Evolutionary conservation across 2,888 invertebrate genomes (phyloP).

Genomic region (Acanthosepion esculentum): DNA sequence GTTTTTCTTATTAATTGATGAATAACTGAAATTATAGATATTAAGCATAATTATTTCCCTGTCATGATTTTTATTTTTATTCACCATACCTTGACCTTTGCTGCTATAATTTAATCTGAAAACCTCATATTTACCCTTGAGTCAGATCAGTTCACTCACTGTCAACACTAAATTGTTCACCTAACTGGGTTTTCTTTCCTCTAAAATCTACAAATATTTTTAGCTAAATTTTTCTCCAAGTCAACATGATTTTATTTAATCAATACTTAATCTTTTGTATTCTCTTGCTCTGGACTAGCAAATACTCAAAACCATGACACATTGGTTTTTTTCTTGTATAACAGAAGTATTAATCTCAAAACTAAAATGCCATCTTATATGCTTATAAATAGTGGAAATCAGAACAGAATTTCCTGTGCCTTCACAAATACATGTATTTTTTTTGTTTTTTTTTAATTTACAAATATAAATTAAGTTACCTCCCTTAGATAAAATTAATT

Average conservation of each 20-base stretch:
- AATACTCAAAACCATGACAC: neutral
- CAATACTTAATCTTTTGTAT: neutral
- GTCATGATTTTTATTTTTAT: too few relatives aligned
- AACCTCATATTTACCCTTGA: neutral
- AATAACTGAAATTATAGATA: too few relatives aligned
- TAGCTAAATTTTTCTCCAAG: neutral
- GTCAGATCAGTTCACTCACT: neutral
- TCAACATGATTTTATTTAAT: neutral
- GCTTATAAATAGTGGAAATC: too few relatives aligned
- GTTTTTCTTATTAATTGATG: too few relatives aligned
- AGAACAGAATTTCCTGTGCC: too few relatives aligned
- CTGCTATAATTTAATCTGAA: neutral
- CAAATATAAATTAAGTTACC: too few relatives aligned
- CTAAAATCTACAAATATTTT: neutral
- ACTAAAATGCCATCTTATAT: neutral
- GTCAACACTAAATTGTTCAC: neutral
- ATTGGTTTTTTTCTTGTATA: neutral
- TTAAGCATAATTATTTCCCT: too few relatives aligned
- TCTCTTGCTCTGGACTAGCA: neutral
- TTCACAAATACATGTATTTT: too few relatives aligned
- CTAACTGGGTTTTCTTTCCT: neutral
- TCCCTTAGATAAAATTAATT: too few relatives aligned
- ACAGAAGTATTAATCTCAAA: neutral
- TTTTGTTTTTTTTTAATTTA: too few relatives aligned
- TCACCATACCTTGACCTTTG: neutral